Evolutionary conservation across 2,113 vertebrate species (phyloP), one percentile per base, ranked within the genome.

Genomic region (Colinus virginianus): DNA sequence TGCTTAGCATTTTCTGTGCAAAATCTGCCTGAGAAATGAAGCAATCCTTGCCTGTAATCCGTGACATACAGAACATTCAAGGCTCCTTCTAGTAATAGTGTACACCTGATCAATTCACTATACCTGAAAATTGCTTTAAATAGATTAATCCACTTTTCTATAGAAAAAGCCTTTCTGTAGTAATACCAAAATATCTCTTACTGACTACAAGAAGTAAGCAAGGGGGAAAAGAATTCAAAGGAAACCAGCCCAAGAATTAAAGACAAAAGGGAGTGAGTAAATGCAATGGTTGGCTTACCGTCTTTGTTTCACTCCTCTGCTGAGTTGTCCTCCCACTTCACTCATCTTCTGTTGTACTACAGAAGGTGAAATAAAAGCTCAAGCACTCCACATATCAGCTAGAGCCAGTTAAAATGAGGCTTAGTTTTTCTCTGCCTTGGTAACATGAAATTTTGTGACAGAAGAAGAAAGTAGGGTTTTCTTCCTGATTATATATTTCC

Each of bases 281-380:
- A 32, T 58, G 21, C 9, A 61, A 28, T 63, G 12, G 9, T 69
- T 92, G 69, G 49, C 34, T 21, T 21, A 84, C 42, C 11, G 26
- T 9, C 67, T 79, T 0, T 0, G 9, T 43, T 81, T 87, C 42
- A 21, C 4, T 7, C 36, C 3, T 0, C 34, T 84, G 21, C 22
- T 4, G 18, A 87, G 55, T 45, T 78, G 78, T 85, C 34, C 42
- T 87, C 7, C 22, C 17, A n/a, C 38, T 22, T 5, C 2, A 4
- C 6, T 30, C 32, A 79, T 26, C 21, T 85, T 55, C 14, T 62
- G 32, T 46, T 80, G 63, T 25, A 56, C 23, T 38, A 46, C 4
- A 63, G 25, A 32, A 87, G 82, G 38, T 78, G 4, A 77, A 51
- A 42, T 78, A 20, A n/a, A 71, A 58, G 70, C 7, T 68, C 23